Percentiles rank a stretch among this genome's conserved stretches.
Evolutionary conservation across 1,140 invertebrate species (phyloP).

Genomic region (Drosophila persimilis): DNA sequence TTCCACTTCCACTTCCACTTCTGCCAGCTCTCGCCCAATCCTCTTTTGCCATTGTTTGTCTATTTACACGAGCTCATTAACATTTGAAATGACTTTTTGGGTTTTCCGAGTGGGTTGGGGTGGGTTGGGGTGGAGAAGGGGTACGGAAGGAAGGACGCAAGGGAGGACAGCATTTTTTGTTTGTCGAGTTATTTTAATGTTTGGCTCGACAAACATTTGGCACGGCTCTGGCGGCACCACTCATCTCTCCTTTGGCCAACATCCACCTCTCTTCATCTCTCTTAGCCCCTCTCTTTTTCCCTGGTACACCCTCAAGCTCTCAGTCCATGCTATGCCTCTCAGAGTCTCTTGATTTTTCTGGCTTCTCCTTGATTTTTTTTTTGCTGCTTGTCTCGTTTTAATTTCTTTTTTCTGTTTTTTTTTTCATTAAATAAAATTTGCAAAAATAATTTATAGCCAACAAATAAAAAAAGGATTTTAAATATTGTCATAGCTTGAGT

Average conservation of each 20-base stretch:
- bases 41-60: slow-evolving; percentile 74
- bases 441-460: slow-evolving; percentile 72
- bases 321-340: neutral
- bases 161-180: slow-evolving; percentile 34
- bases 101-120: slow-evolving; percentile 2
- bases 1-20: neutral
- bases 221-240: neutral
- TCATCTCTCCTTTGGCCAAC: too few species aligned
- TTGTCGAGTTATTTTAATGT: slow-evolving; percentile 68
- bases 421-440: slow-evolving; percentile 77
- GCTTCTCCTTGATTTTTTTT: too few species aligned
- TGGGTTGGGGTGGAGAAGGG: neutral
- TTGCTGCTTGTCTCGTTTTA: slow-evolving; percentile 39
- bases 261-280: neutral
- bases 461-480: slow-evolving; percentile 58
- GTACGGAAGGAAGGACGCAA: neutral
- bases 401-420: slow-evolving; percentile 59
- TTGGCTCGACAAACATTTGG: slow-evolving; percentile 60
- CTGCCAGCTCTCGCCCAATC: slow-evolving; percentile 4
- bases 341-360: too few species aligned
- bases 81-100: slow-evolving; percentile 80
- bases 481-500: slow-evolving; percentile 44
- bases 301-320: neutral
- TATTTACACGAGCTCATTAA: slow-evolving; percentile 81
- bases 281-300: neutral